Evolutionary conservation across 1,140 invertebrate genomes (phyloP).

Genomic region (Drosophila pseudoananassae): DNA sequence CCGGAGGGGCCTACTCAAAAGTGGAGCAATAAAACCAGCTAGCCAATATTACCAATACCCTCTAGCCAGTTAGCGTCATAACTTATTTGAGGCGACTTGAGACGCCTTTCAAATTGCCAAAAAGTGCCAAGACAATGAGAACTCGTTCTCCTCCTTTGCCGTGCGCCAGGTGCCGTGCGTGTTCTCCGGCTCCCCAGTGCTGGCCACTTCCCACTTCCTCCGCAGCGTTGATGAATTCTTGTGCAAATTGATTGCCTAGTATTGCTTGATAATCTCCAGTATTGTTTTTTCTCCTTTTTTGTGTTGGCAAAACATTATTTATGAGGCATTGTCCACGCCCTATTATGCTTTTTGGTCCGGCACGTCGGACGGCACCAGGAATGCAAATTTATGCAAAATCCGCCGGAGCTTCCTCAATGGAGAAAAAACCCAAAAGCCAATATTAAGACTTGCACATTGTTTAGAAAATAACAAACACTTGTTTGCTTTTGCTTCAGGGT

Average conservation of each 20-base stretch:
- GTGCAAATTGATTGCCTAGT: conserved; percentile 40
- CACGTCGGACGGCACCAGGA: background rate
- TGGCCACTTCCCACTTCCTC: conserved; percentile 5
- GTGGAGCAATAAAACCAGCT: conserved; percentile 64
- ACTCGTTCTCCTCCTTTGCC: conserved; percentile 65
- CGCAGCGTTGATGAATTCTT: conserved; percentile 32
- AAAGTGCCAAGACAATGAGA: conserved; percentile 59
- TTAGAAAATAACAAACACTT: conserved; percentile 4
- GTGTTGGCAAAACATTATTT: conserved; percentile 18
- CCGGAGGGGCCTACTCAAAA: conserved; percentile 25
- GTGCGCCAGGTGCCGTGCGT: conserved; percentile 26
- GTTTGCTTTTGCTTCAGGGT: background rate
- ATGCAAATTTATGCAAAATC: conserved; percentile 46
- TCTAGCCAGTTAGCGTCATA: conserved; percentile 21
- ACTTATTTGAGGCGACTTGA: conserved; percentile 44
- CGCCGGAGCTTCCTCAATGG: conserved; percentile 23
- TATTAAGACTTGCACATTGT: background rate
- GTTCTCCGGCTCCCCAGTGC: conserved; percentile 6
- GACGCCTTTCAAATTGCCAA: conserved; percentile 37
- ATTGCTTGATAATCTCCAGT: background rate
- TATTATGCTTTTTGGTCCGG: conserved; percentile 41
- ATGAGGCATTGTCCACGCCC: conserved; percentile 39
- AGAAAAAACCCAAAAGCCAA: conserved; percentile 6
- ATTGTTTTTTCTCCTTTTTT: conserved; percentile 3
- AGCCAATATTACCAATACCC: conserved; percentile 29